phyloP scores from a whole-genome alignment of 2,113 vertebrate species.

The Coturnix japonica region DNA sequence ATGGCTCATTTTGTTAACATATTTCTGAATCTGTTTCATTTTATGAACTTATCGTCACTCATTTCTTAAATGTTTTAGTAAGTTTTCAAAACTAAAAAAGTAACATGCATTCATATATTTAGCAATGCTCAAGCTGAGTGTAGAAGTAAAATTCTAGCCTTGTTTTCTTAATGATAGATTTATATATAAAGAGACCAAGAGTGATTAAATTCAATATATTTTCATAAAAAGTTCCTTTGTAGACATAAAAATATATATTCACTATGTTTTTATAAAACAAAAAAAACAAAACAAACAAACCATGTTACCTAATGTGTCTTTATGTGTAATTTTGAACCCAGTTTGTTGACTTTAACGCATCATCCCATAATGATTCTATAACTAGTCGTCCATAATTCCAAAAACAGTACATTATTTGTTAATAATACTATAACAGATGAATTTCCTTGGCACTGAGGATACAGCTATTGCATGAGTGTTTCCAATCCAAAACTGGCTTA shows the following conservation, averaged over 20 bases:
- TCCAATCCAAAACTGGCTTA: background rate
- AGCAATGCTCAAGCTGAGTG: background rate
- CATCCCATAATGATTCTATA: background rate
- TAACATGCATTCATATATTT: background rate
- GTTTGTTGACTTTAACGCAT: background rate
- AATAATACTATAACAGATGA: background rate
- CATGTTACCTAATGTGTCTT: background rate
- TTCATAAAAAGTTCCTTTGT: background rate
- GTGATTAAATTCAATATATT: background rate
- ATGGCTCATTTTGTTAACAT: background rate
- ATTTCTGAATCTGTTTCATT: too few relatives aligned
- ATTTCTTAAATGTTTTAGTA: background rate
- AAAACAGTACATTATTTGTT: background rate
- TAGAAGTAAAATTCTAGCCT: background rate
- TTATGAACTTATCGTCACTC: fast-evolving
- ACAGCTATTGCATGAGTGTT: background rate
- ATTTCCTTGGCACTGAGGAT: background rate
- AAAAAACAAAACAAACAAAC: too few relatives aligned
- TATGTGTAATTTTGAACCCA: background rate
- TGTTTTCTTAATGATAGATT: background rate
- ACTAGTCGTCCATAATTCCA: background rate
- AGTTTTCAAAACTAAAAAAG: background rate
- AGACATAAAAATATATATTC: background rate
- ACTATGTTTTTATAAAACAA: background rate
- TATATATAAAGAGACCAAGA: background rate